phyloP scores from a whole-genome alignment of 2,888 invertebrate species.

The Zhuqinia jingwanae region DNA sequence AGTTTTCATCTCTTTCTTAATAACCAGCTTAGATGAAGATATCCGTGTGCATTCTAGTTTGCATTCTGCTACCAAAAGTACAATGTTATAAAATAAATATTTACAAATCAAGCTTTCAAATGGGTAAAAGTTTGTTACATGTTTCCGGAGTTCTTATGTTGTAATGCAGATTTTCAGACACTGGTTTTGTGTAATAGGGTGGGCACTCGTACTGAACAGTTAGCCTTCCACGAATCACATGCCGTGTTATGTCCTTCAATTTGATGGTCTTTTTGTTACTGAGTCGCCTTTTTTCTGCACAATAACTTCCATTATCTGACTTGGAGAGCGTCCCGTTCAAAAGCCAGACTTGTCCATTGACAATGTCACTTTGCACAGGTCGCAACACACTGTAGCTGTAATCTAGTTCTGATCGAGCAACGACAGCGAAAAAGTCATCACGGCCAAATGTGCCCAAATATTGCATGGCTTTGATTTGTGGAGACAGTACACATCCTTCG shows the following conservation, averaged over 20 bases:
- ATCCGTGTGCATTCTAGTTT: conserved; percentile 23
- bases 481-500: conserved; percentile 50
- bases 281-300: conserved; percentile 27
- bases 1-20: neutral
- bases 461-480: conserved; percentile 60
- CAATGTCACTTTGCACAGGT: conserved; percentile 46
- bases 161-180: conserved; percentile 33
- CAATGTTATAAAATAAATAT: neutral
- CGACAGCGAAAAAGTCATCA: conserved; percentile 60
- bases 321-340: conserved; percentile 52
- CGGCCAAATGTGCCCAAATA: conserved; percentile 33
- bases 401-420: conserved; percentile 1
- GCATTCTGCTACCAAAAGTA: conserved; percentile 57
- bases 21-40: conserved; percentile 34
- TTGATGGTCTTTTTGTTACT: neutral
- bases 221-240: conserved; percentile 34
- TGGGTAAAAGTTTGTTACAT: conserved; percentile 46
- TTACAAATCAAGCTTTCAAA: neutral
- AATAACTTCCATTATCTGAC: conserved; percentile 25
- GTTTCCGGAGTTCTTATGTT: neutral
- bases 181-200: neutral
- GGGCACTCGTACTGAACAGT: conserved; percentile 55
- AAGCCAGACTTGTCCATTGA: conserved; percentile 59
- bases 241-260: neutral
- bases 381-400: conserved; percentile 31